phyloP scores from a whole-genome alignment of 2,113 vertebrate genomes.

The Malurus melanocephalus region DNA sequence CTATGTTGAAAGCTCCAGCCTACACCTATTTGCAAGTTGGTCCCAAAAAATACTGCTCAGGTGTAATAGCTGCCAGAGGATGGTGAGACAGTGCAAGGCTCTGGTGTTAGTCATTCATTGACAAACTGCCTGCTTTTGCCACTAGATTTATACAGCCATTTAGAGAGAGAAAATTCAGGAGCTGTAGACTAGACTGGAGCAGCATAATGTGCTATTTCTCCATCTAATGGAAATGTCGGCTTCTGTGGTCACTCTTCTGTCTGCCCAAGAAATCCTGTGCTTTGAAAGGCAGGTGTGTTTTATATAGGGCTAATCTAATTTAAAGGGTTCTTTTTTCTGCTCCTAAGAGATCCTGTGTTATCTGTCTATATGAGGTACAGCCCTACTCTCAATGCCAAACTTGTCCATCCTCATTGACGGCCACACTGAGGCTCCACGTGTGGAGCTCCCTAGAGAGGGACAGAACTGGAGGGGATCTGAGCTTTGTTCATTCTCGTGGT shows the following conservation, averaged over 20 bases:
- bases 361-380: not conserved
- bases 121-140: constrained; percentile 23
- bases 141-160: constrained; percentile 68
- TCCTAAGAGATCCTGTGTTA: not conserved
- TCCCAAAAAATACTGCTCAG: not conserved
- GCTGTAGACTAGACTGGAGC: constrained; percentile 38
- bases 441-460: not conserved
- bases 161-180: constrained; percentile 58
- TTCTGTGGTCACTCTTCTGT: constrained; percentile 11
- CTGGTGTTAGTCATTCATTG: constrained; percentile 13
- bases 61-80: not conserved
- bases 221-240: constrained; percentile 72
- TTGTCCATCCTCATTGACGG: not conserved
- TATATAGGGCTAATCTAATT: not conserved
- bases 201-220: constrained; percentile 65
- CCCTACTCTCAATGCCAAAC: not conserved
- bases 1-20: not conserved
- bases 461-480: not conserved
- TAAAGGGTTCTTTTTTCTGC: not conserved
- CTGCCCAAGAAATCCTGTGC: not conserved
- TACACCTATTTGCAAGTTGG: not conserved
- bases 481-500: not conserved
- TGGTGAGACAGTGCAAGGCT: not conserved
- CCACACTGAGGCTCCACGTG: not conserved
- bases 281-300: not conserved